Evolutionary conservation across 1,140 invertebrate species (phyloP), one percentile per base, ranked within the genome.

Genomic region (Drosophila pseudoobscura): DNA sequence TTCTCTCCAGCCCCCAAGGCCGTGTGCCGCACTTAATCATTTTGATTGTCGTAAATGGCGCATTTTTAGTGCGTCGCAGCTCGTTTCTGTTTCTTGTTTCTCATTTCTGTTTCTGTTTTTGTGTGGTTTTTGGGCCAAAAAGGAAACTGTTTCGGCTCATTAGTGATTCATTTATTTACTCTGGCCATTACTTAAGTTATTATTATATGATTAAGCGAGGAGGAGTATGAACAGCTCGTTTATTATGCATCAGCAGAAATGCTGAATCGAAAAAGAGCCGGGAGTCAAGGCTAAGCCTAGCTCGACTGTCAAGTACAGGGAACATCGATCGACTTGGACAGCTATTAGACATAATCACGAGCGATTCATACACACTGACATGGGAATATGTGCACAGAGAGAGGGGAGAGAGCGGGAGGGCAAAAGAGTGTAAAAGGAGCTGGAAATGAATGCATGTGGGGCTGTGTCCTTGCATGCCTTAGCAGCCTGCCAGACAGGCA

Each of bases 271-370:
- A 35, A 11, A 35, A 5, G n/a, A 26, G 11, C 9, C n/a, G 41
- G 8, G 31, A 56, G 8, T 11, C 41, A 6, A 43, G 24, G 8
- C 44, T 58, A 45, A 17, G 17, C 8, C 51, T 51, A 17, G 17
- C 8, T 43, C 41, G 17, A 31, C 77, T 89, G 87, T 90, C 87
- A 90, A 77, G 76, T 76, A 77, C 57, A 57, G 78, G 70, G 76
- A 79, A 89, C 87, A 87, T 83, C 80, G 82, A 90, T 90, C 89
- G 87, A 90, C 80, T 90, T 83, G 76, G 87, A 90, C 87, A 90
- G 89, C 87, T 90, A 90, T 90, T 90, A 87, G 87, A 90, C 87
- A 87, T 90, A 90, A 90, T 90, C 87, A 85, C 88, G 85, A 70
- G 72, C 69, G 76, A 61, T 47, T 44, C 57, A 68, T 53, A 71